phyloP scores from a whole-genome alignment of 2,888 invertebrate species.

The Xylocampa areola region DNA sequence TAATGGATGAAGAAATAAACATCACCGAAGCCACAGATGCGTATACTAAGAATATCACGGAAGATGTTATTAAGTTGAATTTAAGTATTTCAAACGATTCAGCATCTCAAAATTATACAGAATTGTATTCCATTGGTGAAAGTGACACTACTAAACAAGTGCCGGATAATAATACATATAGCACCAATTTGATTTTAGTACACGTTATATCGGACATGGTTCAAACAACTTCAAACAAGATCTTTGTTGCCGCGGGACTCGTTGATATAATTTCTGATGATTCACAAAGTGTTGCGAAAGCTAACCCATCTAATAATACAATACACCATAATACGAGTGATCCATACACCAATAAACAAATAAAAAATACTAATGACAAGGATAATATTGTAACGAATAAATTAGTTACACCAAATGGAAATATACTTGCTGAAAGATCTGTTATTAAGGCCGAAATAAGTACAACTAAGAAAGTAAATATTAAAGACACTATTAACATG shows the following conservation, averaged over 20 bases:
- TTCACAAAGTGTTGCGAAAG: neutral
- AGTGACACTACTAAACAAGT: neutral
- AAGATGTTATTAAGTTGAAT: neutral
- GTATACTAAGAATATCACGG: neutral
- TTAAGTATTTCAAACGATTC: neutral
- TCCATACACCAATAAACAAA: neutral
- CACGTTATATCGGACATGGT: neutral
- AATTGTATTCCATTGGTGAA: neutral
- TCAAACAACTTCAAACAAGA: neutral
- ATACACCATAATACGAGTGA: neutral
- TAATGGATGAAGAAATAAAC: neutral
- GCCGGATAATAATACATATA: neutral
- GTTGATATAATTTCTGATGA: slow-evolving; percentile 25
- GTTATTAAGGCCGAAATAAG: too few relatives aligned
- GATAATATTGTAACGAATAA: neutral
- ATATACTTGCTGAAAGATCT: too few relatives aligned
- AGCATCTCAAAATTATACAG: neutral
- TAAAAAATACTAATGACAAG: neutral
- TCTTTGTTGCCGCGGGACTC: slow-evolving; percentile 4
- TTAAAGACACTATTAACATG: too few relatives aligned
- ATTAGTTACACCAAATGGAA: neutral
- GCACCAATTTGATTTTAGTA: neutral
- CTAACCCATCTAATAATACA: neutral
- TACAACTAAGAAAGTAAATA: too few relatives aligned
- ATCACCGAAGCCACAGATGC: neutral